Base-by-base conservation (phyloP, 1,140 invertebrate genomes). In the Ceratitis capitata region DNA sequence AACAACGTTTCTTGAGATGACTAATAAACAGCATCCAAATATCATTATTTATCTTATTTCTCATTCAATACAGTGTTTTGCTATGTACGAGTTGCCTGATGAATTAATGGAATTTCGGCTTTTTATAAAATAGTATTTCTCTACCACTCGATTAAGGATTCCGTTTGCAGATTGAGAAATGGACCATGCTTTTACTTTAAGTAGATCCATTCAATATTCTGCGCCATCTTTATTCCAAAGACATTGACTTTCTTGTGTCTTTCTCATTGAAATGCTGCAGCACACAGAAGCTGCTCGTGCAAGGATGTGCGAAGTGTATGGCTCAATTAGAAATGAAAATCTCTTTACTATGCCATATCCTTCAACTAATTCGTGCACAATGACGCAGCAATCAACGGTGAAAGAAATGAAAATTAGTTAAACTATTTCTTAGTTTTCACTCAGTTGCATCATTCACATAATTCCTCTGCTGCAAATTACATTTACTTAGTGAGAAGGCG, bases 321-420 rank as follows among this genome's bases (percentile, higher is more conserved):
- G 39, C 39, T 42, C 69, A 78, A 78, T 78, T 78, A 78, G 69
- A 78, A 78, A 78, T 78, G 69, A 78, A 78, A 78, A 47, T 78
- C 69, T 78, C 23, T 23, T 78, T n/a, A 45, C 39, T 45, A 39
- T 6, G 9, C 69, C 7, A 78, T 78, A 78, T 78, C 39, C 69
- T 78, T 78, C 69, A 78, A 47, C 69, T 78, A 78, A 78, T 78
- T 78, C 69, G 39, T 78, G 39, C 69, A 45, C 69, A 78, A 78
- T 78, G 69, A 39, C 39, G 45, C 9, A 78, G 69, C 39, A 78
- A 78, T 78, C 69, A 78, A 78, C 39, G 39, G 39, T 78, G 39
- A 45, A 78, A 69, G 39, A 47, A 78, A 78, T 78, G 69, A 42
- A 45, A 78, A 78, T 78, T 78, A 42, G 69, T 78, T 78, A 78